Base-by-base conservation (phyloP, 2,888 invertebrate genomes). In the Bimastos eiseni region DNA sequence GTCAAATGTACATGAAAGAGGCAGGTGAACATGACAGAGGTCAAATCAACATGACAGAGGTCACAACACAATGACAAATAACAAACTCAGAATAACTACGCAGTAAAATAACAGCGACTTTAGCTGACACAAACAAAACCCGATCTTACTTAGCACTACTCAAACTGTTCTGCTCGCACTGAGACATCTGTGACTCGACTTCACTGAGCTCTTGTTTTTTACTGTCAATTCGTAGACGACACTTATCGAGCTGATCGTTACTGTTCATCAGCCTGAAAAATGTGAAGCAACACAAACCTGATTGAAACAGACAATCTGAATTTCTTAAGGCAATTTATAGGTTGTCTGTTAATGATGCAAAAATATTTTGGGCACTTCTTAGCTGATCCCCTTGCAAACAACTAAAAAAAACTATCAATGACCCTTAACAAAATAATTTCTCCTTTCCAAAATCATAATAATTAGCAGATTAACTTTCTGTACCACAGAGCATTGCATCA, bases 181-280 rank as follows among this genome's bases (percentile, higher is more conserved):
- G 89, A 33, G 49, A 49, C 44, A 89, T 34, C 44, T 49, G 41
- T 24, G 24, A 30, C 41, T 89, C 89, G 19, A 89, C 44, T 17
- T 89, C 89, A 36, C 44, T 19, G 24, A 90, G 70, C 30, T 90
- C 90, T 34, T 90, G 33, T 24, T 37, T 49, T 90, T 90, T 90
- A 34, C 37, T 44, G 4, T 90, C 90, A 8, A 55, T 90, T 70
- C 90, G n/a, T 44, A 44, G 21, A 19, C 55, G 90, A 33, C 90
- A 90, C 19, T 44, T 55, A 11, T 44, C 55, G 6, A 90, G 83
- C 21, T 37, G 34, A 37, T 86, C 38, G 30, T 70, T 70, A 24
- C 55, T 21, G n/a, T 55, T 90, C 83, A 36, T 17, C 24, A 83
- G 33, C 21, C 38, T 90, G 30, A 8, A 90, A 90, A 1, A 49